Conservation (phyloP, 1,140 invertebrate genomes). For the Battus philenor region DNA sequence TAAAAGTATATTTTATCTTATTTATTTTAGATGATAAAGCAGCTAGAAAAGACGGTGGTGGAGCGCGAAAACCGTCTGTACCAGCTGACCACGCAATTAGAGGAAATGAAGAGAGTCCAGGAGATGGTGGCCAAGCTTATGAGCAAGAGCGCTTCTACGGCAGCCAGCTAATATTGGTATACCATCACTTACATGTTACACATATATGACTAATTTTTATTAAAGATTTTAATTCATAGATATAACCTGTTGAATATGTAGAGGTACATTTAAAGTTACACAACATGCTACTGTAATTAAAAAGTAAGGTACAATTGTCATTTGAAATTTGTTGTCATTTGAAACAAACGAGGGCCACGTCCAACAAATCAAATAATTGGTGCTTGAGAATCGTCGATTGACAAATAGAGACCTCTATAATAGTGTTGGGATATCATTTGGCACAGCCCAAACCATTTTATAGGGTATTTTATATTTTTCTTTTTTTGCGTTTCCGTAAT, state of each 20-base stretch:
- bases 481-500: too few species aligned
- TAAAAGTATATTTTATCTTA: neutral
- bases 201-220: neutral
- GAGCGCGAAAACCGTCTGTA: constrained; percentile 69
- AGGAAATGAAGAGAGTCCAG: constrained; percentile 72
- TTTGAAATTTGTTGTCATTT: too few species aligned
- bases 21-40: constrained; percentile 65
- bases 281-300: too few species aligned
- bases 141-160: constrained; percentile 46
- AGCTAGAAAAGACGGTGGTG: constrained; percentile 67
- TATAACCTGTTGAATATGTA: neutral
- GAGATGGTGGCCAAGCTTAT: constrained; percentile 73
- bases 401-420: too few species aligned
- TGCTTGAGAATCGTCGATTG: too few species aligned
- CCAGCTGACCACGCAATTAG: constrained; percentile 67
- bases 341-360: too few species aligned
- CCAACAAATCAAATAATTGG: too few species aligned
- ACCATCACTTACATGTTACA: neutral
- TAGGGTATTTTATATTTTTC: too few species aligned
- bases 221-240: neutral
- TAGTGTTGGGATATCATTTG: too few species aligned
- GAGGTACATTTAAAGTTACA: neutral
- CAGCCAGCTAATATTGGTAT: constrained; percentile 26
- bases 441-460: too few species aligned
- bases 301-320: too few species aligned